Base-by-base conservation (phyloP, 1,140 invertebrate species). In the Sinonovacula constricta region DNA sequence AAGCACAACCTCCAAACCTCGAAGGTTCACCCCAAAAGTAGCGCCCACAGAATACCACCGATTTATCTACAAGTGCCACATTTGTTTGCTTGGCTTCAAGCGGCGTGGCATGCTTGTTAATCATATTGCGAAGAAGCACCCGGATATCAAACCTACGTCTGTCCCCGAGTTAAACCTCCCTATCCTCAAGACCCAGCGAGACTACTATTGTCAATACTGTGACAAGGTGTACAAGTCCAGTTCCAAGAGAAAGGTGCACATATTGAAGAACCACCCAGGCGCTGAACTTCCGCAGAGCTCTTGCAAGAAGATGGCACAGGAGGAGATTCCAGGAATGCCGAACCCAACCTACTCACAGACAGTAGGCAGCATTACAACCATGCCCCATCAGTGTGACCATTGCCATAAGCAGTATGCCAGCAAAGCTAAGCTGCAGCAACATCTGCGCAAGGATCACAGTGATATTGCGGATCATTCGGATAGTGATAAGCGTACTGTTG, bases 211-310 rank as follows among this genome's bases (percentile, higher is more conserved):
- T 89, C 94, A 95, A 85, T 95, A 96, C 88, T 97, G 96, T 89
- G 95, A 96, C 68, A 96, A 96, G 92, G 93, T 95, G 53, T 97
- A 97, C 88, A 96, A 96, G 90, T 96, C 95, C 78, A 96, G 95
- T 87, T 95, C 95, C 1, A 96, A 96, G 87, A 91, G 95, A 62
- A 97, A 97, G 91, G 93, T 94, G 15, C 96, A 97, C 88, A 96
- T 96, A 78, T 90, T 96, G 82, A 96, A 96, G 90, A 95, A 95
- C 89, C 96, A 97, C 93, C 96, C 96, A 1, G 95, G 95, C 26
- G 92, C 93, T 49, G 93, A 94, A 79, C 90, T 96, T 34, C 95
- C 95, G 12, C 86, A 91, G 70, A 92, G 92, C 75, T 81, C 88
- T 18, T 83, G 91, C 56, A 89, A 88, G 81, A 92, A 92, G 53